Evolutionary conservation across 2,113 vertebrate species (phyloP).

Genomic region (Edolisoma coerulescens): DNA sequence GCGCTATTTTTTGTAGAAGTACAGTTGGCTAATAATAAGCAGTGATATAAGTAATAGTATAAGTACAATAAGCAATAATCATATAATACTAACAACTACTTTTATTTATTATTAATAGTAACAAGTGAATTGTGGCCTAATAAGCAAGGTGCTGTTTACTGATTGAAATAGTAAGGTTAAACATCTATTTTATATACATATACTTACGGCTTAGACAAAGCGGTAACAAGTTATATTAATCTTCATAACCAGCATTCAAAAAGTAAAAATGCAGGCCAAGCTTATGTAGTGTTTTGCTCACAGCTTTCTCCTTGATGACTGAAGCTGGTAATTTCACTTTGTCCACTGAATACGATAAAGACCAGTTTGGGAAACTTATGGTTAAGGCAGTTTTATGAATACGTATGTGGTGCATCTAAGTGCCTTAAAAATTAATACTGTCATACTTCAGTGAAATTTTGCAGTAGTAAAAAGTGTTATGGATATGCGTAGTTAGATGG

Average conservation of each 20-base stretch:
- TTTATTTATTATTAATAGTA: background rate
- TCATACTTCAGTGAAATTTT: background rate
- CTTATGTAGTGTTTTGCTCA: background rate
- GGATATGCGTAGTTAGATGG: no score
- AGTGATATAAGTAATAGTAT: background rate
- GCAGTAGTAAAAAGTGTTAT: background rate
- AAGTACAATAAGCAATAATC: background rate
- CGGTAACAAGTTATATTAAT: background rate
- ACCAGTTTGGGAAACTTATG: fast-evolving
- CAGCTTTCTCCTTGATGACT: background rate
- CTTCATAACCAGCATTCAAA: background rate
- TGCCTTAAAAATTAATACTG: background rate
- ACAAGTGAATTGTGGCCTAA: background rate
- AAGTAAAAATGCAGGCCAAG: background rate
- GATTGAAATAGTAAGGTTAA: background rate
- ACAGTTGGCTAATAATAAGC: background rate
- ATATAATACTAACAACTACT: background rate
- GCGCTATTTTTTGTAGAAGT: background rate
- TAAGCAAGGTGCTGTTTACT: background rate
- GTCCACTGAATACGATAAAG: background rate
- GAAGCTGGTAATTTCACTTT: background rate
- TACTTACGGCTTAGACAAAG: fast-evolving
- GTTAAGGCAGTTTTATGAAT: background rate
- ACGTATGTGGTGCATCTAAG: background rate
- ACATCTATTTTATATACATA: fast-evolving